These are phyloP conservation scores for Onchidella celtica DNA, from an alignment of 2,888 invertebrate genomes.

Conservation along the genomic window DNA sequence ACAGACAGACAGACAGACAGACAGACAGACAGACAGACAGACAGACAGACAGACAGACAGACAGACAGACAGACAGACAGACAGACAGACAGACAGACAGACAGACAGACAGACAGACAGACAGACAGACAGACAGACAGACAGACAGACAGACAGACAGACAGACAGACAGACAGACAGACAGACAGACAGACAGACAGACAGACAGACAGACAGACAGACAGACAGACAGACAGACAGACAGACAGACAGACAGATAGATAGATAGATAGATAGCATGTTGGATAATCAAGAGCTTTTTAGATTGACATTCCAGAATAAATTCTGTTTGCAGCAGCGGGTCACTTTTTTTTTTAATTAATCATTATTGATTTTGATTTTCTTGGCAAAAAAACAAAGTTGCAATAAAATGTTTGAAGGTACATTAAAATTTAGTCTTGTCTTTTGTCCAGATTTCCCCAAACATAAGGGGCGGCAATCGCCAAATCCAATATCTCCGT, in stretches of 20 bases:
- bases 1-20: constrained; percentile 11
- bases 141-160: constrained; percentile 16
- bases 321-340: too few species aligned
- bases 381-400: too few species aligned
- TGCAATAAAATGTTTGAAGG: too few species aligned
- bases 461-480: too few species aligned
- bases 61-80: constrained; percentile 13
- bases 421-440: too few species aligned
- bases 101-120: constrained; percentile 37
- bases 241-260: constrained; percentile 2
- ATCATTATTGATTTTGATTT: too few species aligned
- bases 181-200: constrained; percentile 37
- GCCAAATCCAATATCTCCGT: too few species aligned
- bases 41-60: constrained; percentile 33
- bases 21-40: constrained; percentile 40
- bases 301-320: too few species aligned
- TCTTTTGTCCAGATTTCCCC: too few species aligned
- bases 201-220: constrained; percentile 31
- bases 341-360: too few species aligned
- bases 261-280: too few species aligned
- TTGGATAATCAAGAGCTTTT: too few species aligned
- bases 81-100: background rate
- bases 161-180: constrained; percentile 31
- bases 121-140: constrained; percentile 30
- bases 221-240: constrained; percentile 17